Percentiles rank a stretch among this genome's conserved stretches.
These are phyloP conservation scores for Apotomis capreana DNA, from an alignment of 2,888 invertebrate genomes.

Conservation along the genomic window DNA sequence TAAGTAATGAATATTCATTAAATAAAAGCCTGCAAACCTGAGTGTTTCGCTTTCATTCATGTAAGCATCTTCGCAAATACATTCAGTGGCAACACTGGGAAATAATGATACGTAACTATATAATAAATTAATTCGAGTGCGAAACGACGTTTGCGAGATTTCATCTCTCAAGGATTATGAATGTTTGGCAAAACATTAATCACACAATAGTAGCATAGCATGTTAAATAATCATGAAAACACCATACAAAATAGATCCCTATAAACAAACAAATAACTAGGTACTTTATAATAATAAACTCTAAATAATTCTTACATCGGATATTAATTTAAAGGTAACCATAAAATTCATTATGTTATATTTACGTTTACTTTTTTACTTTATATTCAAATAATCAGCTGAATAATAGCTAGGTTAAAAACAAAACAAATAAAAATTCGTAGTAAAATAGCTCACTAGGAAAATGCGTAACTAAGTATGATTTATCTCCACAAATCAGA, in stretches of 20 bases:
- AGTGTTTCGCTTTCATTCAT: conserved; percentile 52
- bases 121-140: conserved; percentile 10
- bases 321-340: too few relatives aligned
- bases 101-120: background rate
- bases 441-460: background rate
- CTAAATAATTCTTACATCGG: too few relatives aligned
- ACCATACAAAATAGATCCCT: too few relatives aligned
- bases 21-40: conserved; percentile 63
- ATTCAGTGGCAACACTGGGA: conserved; percentile 10
- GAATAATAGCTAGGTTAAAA: too few relatives aligned
- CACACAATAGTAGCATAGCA: background rate
- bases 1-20: conserved; percentile 74
- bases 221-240: too few relatives aligned
- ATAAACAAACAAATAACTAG: too few relatives aligned
- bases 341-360: background rate
- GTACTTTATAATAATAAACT: too few relatives aligned
- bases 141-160: background rate
- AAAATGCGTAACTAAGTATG: conserved; percentile 14
- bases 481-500: conserved; percentile 49
- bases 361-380: background rate
- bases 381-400: background rate
- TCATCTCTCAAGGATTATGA: background rate
- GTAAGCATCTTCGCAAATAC: conserved; percentile 30
- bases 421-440: background rate
- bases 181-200: background rate